A percentile compares a stretch with the other conserved stretches of the same genome.
Conservation (phyloP, 2,888 invertebrate species). For the Hirtodrosophila confusa region DNA sequence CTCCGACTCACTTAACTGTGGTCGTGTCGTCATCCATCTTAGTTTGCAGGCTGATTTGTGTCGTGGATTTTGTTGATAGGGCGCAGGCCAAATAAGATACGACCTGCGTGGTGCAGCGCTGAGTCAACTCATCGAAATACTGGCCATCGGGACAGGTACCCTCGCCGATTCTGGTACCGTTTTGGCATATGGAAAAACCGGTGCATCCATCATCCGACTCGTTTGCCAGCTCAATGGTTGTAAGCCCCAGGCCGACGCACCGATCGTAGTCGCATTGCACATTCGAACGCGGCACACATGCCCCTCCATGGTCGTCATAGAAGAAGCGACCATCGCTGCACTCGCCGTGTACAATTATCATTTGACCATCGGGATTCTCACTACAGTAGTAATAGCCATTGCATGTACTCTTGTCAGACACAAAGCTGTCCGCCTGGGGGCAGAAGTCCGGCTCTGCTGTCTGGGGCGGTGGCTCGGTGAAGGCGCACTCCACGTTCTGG, state of each 20-base stretch:
- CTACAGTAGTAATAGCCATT: conserved; percentile 79
- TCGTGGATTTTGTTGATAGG: conserved; percentile 32
- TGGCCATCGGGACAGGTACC: conserved; percentile 68
- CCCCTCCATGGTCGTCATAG: conserved; percentile 60
- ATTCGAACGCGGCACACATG: conserved; percentile 70
- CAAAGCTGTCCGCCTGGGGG: conserved; percentile 56
- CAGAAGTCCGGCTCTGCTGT: conserved; percentile 58
- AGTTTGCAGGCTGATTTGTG: conserved; percentile 6
- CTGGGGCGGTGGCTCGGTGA: conserved; percentile 29
- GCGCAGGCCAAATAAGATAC: conserved; percentile 73
- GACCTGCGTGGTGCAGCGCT: conserved; percentile 65
- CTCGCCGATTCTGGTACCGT: conserved; percentile 67
- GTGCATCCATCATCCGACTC: conserved; percentile 71
- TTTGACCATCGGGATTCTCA: conserved; percentile 26
- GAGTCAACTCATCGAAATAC: conserved; percentile 77
- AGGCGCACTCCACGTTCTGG: conserved; percentile 59
- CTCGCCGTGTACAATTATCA: conserved; percentile 56
- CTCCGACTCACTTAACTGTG: conserved; percentile 9
- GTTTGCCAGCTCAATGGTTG: conserved; percentile 75
- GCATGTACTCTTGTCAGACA: conserved; percentile 72
- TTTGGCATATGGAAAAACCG: conserved; percentile 77
- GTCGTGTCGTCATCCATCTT: conserved; percentile 42
- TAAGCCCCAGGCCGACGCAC: conserved; percentile 69
- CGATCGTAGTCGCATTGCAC: conserved; percentile 70
- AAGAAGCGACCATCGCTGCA: conserved; percentile 75